Evolutionary conservation across 2,888 invertebrate species (phyloP).

Genomic region (Eledona agricola): DNA sequence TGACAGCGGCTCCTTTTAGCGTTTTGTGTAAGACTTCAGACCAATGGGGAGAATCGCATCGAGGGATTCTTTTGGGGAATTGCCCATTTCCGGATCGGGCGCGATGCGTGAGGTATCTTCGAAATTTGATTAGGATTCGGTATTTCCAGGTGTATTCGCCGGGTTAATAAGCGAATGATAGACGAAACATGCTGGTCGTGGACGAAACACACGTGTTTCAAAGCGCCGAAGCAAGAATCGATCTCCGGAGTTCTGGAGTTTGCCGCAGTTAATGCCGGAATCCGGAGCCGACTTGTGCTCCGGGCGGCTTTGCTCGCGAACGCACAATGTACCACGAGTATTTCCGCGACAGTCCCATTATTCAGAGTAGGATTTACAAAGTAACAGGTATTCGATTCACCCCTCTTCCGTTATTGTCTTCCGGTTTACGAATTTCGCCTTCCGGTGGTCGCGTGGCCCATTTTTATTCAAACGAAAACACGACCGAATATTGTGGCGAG

Average conservation of each 20-base stretch:
- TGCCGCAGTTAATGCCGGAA: slow-evolving; percentile 49
- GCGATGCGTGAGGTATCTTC: too few relatives aligned
- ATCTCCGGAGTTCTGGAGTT: slow-evolving; percentile 47
- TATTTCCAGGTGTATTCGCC: slow-evolving; percentile 5
- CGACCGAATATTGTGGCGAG: too few relatives aligned
- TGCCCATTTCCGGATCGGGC: too few relatives aligned
- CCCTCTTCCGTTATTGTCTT: slow-evolving; percentile 8
- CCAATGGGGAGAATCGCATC: too few relatives aligned
- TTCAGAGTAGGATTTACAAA: slow-evolving; percentile 37
- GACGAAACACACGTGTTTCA: slow-evolving; percentile 36
- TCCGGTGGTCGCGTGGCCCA: too few relatives aligned
- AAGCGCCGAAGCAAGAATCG: slow-evolving; percentile 52
- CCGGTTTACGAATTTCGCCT: too few relatives aligned
- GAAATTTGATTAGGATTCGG: too few relatives aligned
- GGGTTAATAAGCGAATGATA: slow-evolving; percentile 33
- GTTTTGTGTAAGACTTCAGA: too few relatives aligned
- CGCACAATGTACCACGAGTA: slow-evolving; percentile 48
- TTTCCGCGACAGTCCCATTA: slow-evolving; percentile 41
- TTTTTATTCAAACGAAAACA: too few relatives aligned
- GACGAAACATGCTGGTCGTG: slow-evolving; percentile 33
- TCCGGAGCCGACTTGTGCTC: slow-evolving; percentile 50
- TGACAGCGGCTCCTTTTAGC: slow-evolving; percentile 17
- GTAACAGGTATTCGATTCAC: slow-evolving; percentile 37
- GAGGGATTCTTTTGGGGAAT: too few relatives aligned
- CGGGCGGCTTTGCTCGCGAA: slow-evolving; percentile 41